phyloP scores from a whole-genome alignment of 2,113 vertebrate species.

The Fregetta grallaria region DNA sequence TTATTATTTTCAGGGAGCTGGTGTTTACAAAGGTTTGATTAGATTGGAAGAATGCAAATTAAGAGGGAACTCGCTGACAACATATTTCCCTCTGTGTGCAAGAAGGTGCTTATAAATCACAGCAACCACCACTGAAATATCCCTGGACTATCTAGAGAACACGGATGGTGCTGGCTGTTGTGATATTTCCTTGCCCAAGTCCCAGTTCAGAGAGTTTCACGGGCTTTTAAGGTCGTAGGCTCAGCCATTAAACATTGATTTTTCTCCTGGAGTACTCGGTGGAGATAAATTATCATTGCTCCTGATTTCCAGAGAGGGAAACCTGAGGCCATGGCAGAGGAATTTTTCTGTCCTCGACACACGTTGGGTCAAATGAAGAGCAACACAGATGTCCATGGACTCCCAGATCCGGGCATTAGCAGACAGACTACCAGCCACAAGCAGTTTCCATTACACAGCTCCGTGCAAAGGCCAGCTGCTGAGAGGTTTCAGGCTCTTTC shows the following conservation, averaged over 20 bases:
- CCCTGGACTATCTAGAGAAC: background rate
- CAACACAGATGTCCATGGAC: rapidly evolving
- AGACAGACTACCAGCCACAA: too few relatives aligned
- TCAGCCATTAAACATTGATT: background rate
- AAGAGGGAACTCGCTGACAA: background rate
- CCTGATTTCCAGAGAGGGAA: background rate
- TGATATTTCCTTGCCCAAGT: background rate
- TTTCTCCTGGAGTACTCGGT: background rate
- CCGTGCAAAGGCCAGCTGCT: rapidly evolving
- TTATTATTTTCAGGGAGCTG: constrained; percentile 1
- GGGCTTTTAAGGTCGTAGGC: background rate
- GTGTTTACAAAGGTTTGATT: constrained; percentile 34
- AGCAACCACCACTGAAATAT: background rate
- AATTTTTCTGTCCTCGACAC: background rate
- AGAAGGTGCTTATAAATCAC: background rate
- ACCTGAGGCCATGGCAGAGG: background rate
- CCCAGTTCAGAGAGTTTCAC: background rate
- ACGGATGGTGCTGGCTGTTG: rapidly evolving
- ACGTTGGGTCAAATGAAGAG: background rate
- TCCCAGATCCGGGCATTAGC: rapidly evolving
- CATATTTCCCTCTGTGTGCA: background rate
- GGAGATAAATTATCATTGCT: background rate
- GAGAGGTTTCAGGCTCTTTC: background rate
- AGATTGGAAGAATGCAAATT: background rate
- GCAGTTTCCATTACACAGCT: background rate